Evolutionary conservation across 2,888 invertebrate species (phyloP), one percentile per base, ranked within the genome.

Genomic region (Tineola bisselliella): DNA sequence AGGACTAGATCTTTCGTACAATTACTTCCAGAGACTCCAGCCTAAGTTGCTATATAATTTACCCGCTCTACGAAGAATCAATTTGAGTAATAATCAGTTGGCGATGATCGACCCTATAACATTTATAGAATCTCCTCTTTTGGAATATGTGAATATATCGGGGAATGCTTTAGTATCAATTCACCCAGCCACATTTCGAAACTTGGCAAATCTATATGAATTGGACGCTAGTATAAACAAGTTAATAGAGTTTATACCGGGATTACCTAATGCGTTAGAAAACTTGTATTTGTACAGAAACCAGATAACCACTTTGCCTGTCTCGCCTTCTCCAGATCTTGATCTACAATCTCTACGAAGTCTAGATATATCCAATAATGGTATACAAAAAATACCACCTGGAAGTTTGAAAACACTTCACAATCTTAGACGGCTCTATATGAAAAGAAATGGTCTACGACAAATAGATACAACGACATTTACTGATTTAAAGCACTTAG

Each of bases 131-230:
- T 91, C 92, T 0, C 90, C 92, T 0, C 87, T 91, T 60, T 74
- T 96, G 61, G 95, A 95, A 74, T 91, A 93, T 62, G 82, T 95
- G 1, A 95, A 96, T 74, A 86, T 96, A 60, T 94, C 95, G 0
- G 87, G 89, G 13, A 96, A 96, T 71, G 89, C 90, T 13, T 76
- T 96, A 18, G 87, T 90, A 8, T 87, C 89, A 0, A 74, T 95
- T 61, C 94, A 93, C 76, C 92, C 93, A 1, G 90, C 92, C 18
- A 94, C 94, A 0, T 93, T 96, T 67, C 86, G 91, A 62, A 92
- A 92, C 68, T 77, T 96, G 61, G 88, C 89, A 59, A 91, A 91
- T 64, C 84, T 96, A 0, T 95, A 93, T 67, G 94, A 94, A 76
- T 79, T 96, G 25, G 95, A 95, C 72, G 88, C 92, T 0, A 92